Conservation (phyloP, 2,888 invertebrate genomes). For the Machimus rusticus region DNA sequence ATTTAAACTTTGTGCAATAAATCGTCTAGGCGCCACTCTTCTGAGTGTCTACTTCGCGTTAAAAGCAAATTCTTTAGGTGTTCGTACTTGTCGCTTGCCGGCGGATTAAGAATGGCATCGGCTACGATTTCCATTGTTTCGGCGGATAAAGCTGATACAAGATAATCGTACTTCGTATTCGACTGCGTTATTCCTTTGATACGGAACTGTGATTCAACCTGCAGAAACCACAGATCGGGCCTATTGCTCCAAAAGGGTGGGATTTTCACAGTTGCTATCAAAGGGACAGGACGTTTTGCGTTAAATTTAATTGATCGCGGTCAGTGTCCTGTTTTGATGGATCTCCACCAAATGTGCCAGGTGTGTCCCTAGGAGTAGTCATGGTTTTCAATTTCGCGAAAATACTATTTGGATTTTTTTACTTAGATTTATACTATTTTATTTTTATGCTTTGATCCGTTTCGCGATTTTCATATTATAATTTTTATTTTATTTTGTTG, state of each 20-base stretch:
- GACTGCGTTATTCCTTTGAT: background rate
- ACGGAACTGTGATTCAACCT: slow-evolving; percentile 30
- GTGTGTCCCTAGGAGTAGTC: too few relatives aligned
- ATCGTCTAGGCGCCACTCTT: slow-evolving; percentile 1
- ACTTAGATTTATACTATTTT: too few relatives aligned
- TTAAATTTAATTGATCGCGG: too few relatives aligned
- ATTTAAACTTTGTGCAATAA: background rate
- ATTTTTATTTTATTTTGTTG: too few relatives aligned
- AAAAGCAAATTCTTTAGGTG: background rate
- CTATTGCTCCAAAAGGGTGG: slow-evolving; percentile 27
- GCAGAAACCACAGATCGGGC: slow-evolving; percentile 29
- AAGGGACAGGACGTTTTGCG: background rate
- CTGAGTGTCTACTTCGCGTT: background rate
- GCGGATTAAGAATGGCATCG: background rate
- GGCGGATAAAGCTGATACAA: background rate
- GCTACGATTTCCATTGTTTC: too few relatives aligned
- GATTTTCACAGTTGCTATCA: background rate
- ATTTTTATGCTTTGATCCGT: too few relatives aligned
- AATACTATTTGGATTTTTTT: too few relatives aligned
- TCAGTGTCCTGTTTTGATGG: too few relatives aligned
- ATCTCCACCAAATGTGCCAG: too few relatives aligned
- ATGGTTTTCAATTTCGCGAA: too few relatives aligned
- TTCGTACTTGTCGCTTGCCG: slow-evolving; percentile 2
- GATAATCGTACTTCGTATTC: slow-evolving; percentile 27
- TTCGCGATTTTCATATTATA: too few relatives aligned